Evolutionary conservation across 2,113 vertebrate genomes (phyloP), one percentile per base, ranked within the genome.

Genomic region (Carlito syrichta): DNA sequence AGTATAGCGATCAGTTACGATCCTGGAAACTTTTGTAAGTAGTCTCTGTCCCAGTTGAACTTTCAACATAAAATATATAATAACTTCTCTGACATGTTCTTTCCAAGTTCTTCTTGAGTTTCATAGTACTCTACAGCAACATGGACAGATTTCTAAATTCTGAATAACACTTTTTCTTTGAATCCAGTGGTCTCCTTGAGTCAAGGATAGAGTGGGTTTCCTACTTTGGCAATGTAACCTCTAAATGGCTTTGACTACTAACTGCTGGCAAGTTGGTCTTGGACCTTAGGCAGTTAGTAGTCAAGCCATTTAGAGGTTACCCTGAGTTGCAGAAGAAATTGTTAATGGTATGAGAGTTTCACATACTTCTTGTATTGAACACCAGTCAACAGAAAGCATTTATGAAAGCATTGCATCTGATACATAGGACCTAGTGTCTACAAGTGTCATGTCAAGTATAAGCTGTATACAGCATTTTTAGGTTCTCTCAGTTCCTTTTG

Each of bases 91-190:
- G 81, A 94, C 93, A 93, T 92, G 48, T 87, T 98, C 96, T 83
- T 98, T 95, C 78, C 71, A 96, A 97, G 71, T 95, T 97, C 93
- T 95, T 98, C 96, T 96, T 86, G 93, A 32, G 77, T 97, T 97
- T 98, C 95, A 86, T 83, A 96, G 95, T 92, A 95, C 71, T n/a
- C 10, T 93, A 89, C 95, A 2, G 86, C 79, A 92, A 95, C 71
- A 78, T 97, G 97, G 97, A 98, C 63, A 97, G 96, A 97, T 98
- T 95, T 95, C 92, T 90, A 97, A 97, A 86, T 54, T 85, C 68
- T 69, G 19, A 74, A 84, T 30, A 89, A 89, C 8, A 97, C 82
- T 89, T 50, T 98, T 91, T 19, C 40, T 60, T 87, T 78, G 17
- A 66, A 97, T 96, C 86, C 54, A 95, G 71, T 92, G 87, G 81